Evolutionary conservation across 2,113 vertebrate genomes (phyloP), one percentile per base, ranked within the genome.

Genomic region (Drymodes brunneopygia): DNA sequence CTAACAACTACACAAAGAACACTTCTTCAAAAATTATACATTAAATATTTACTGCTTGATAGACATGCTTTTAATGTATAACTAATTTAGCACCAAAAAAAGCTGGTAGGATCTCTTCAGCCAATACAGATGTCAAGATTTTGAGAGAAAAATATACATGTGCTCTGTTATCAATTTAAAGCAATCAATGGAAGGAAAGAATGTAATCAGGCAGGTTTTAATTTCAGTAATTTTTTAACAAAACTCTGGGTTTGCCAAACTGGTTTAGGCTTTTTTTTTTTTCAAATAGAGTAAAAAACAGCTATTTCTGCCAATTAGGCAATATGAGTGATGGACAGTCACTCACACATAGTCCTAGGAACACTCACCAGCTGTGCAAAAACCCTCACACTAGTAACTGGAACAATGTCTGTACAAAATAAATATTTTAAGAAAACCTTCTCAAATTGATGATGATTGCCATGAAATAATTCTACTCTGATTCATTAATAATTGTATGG

Each of bases 231-330:
- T 40, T 62, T 85, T 90, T 71, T 45, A 53, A 47, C 11, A 29
- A 24, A 74, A 54, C 15, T 44, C 38, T 58, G 20, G 0, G 9
- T 24, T 80, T 88, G 84, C 14, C 15, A 66, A 88, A 38, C 7
- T 29, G 12, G 5, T 72, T 29, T 25, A 71, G 8, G 1, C 0
- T 11, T 0, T 42, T 92, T n/a, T n/a, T n/a, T 58, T 89, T 29
- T 35, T 44, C 31, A 65, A 42, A 51, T 2, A 70, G 5, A 73
- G 25, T 62, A 35, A 73, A 77, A 92, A 86, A 44, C 38, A 77
- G 24, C 28, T 82, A 35, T 31, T 45, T 64, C 54, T 70, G 50
- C 40, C 50, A 82, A 53, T 58, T 24, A 70, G n/a, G 44, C 25
- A 48, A 31, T 12, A 72, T 1, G 4, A 70, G 9, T 33, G 58